Evolutionary conservation across 2,797 vertebrate species (phyloP).

Genomic region (Eulemur coronatus): DNA sequence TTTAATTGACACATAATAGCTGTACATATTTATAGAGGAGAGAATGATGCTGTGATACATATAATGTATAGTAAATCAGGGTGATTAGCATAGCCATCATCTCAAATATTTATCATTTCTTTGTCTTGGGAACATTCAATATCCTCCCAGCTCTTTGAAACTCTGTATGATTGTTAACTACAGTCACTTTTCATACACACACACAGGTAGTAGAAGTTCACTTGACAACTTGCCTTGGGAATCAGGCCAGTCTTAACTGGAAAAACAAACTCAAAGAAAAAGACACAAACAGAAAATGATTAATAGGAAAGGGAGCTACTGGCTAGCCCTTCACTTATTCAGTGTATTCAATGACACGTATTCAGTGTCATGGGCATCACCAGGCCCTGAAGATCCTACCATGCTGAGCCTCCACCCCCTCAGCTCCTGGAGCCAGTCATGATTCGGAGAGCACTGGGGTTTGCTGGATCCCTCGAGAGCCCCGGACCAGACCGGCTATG

Average conservation of each 20-base stretch:
- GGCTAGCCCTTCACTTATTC: fast-evolving
- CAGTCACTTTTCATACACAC: neutral
- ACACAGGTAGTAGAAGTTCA: neutral
- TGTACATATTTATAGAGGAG: neutral
- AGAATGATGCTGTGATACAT: neutral
- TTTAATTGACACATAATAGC: neutral
- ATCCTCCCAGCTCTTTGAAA: neutral
- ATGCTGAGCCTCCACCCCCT: fast-evolving
- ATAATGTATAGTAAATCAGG: neutral
- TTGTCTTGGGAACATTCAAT: neutral
- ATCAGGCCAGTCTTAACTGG: neutral
- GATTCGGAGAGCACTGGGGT: fast-evolving
- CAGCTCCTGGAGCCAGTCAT: fast-evolving
- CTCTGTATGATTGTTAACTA: neutral
- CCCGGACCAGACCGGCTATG: fast-evolving
- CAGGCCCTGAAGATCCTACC: fast-evolving
- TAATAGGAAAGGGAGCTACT: fast-evolving
- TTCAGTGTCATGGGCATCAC: fast-evolving
- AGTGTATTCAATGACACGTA: too few relatives aligned
- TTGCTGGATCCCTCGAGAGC: too few relatives aligned
- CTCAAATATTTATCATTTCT: neutral
- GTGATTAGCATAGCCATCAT: neutral
- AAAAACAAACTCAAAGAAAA: neutral
- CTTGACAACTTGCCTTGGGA: neutral
- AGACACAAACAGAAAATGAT: neutral